Conservation (phyloP, 2,113 vertebrate genomes). For the Oncorhynchus kisutch region DNA sequence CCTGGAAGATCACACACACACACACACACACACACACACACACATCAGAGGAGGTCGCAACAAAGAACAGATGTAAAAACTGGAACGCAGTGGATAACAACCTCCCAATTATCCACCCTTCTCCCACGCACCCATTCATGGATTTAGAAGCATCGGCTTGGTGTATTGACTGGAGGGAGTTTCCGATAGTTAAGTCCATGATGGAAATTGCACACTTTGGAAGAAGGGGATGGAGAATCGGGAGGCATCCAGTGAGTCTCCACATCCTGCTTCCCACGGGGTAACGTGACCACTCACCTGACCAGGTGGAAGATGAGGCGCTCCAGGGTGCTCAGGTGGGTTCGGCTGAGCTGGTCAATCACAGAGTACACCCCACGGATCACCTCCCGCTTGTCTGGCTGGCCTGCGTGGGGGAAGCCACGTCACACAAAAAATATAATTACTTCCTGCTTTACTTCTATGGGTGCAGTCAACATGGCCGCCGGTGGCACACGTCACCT, state of each 20-base stretch:
- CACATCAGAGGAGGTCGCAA: background rate
- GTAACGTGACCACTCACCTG: constrained; percentile 72
- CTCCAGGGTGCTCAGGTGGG: constrained; percentile 91
- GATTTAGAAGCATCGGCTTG: too few species aligned
- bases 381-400: constrained; percentile 89
- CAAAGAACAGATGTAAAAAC: background rate
- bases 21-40: background rate
- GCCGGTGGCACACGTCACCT: background rate
- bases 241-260: too few species aligned
- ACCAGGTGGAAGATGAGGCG: constrained; percentile 96
- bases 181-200: too few species aligned
- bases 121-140: too few species aligned
- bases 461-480: background rate
- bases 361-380: constrained; percentile 89
- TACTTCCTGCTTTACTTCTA: background rate
- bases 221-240: too few species aligned
- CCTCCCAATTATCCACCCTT: too few species aligned
- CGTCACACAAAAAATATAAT: background rate
- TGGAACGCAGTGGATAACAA: too few species aligned
- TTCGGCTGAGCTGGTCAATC: constrained; percentile 94
- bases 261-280: too few species aligned
- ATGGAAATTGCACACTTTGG: too few species aligned
- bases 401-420: constrained; percentile 70
- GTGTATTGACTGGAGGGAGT: too few species aligned
- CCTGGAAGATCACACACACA: constrained; percentile 68